Base-by-base conservation (phyloP, 2,797 vertebrate genomes). In the Carapus acus region DNA sequence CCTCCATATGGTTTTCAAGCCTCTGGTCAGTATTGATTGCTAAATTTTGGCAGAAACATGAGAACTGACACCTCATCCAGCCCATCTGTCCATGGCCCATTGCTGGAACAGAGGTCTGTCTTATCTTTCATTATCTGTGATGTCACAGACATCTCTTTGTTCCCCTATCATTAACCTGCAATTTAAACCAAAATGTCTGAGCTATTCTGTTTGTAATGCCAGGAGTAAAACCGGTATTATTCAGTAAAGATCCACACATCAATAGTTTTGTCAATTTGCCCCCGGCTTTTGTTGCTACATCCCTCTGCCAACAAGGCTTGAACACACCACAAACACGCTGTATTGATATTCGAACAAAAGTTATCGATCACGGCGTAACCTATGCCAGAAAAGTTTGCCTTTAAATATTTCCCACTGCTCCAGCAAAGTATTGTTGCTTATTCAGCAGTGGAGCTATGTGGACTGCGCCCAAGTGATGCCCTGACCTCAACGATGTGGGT, bases 401-500 rank as follows among this genome's bases (percentile, higher is more conserved):
- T 39, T 56, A 38, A 39, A 41, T 17, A n/a, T 2, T 0, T 42
- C 44, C 33, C 41, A 46, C 33, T 36, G 44, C 34, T 54, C 57
- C 67, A 69, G 53, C 41, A 40, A 57, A 62, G 49, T 47, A 62
- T 42, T 54, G 5, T 23, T 56, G 64, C 60, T 59, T 54, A 60
- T 73, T 75, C 74, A 67, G 74, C 69, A 77, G 60, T 18, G 50
- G 61, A 65, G 21, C 43, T 23, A n/a, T 43, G 44, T 49, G 49
- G 49, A 40, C 42, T 27, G 21, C 40, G 60, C 45, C 53, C 53
- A 34, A 50, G 36, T 71, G 71, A 61, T 68, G 62, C 62, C 43
- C 54, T 60, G 42, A 60, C 17, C 49, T 36, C 61, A 46, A 54
- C 43, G 27, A 41, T 1, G 74, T 75, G 83, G 83, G 81, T 83